A percentile compares a stretch with the other conserved stretches of the same genome.
phyloP scores from a whole-genome alignment of 2,113 vertebrate genomes.

The Myotis yumanensis region DNA sequence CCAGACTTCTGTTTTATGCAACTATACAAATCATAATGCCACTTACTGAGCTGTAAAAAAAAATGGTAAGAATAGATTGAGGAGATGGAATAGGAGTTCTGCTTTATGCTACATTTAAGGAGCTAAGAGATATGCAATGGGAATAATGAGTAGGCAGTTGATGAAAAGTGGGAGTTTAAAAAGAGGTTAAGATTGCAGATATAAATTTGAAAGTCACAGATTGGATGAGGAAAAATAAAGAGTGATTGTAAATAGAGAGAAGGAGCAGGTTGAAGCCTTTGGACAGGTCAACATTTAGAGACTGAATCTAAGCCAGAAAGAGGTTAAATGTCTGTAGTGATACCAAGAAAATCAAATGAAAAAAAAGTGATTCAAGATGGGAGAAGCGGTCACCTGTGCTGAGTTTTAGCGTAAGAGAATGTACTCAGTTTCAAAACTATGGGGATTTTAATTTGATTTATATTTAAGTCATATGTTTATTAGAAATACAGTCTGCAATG shows the following conservation, averaged over 20 bases:
- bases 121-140: background rate
- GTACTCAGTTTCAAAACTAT: background rate
- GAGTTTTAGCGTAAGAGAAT: background rate
- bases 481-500: background rate
- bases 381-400: background rate
- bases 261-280: background rate
- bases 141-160: background rate
- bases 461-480: background rate
- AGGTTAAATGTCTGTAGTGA: background rate
- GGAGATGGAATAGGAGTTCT: background rate
- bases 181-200: background rate
- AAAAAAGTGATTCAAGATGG: background rate
- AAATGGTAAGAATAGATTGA: background rate
- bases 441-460: background rate
- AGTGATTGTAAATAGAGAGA: background rate
- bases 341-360: background rate
- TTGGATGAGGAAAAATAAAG: background rate
- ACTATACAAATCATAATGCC: background rate
- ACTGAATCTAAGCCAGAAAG: background rate
- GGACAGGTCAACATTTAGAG: background rate
- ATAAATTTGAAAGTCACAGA: background rate
- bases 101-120: background rate
- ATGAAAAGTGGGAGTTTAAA: background rate
- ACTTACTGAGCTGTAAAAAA: background rate
- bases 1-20: background rate